A percentile compares a stretch with the other conserved stretches of the same genome.
Evolutionary conservation across 2,888 invertebrate species (phyloP).

Genomic region (Eupithecia insigniata): DNA sequence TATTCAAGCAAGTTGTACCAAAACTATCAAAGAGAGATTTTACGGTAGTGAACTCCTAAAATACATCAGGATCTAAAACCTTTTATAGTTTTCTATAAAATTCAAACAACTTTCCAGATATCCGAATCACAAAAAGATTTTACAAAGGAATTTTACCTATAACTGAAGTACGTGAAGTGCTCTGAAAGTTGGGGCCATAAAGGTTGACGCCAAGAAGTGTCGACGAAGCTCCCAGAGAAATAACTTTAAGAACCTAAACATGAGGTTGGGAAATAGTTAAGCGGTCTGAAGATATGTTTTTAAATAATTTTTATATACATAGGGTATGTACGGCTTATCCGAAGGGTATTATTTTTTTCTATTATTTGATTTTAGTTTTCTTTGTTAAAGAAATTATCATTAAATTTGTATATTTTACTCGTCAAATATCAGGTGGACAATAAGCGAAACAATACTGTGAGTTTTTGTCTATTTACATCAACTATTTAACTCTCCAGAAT

Average conservation of each 20-base stretch:
- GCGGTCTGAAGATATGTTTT: not conserved
- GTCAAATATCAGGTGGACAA: not conserved
- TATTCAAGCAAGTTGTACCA: not conserved
- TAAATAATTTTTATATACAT: not conserved
- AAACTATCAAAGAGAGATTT: not conserved
- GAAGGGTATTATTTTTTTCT: too few species aligned
- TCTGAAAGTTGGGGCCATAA: slow-evolving; percentile 67
- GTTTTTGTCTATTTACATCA: not conserved
- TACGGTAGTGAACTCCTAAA: not conserved
- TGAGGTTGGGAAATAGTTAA: slow-evolving; percentile 21
- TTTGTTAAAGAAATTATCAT: not conserved
- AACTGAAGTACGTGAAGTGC: slow-evolving; percentile 69
- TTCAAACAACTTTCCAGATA: slow-evolving; percentile 49
- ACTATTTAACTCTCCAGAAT: not conserved
- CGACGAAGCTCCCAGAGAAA: slow-evolving; percentile 67
- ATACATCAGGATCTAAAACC: not conserved
- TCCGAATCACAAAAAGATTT: slow-evolving; percentile 39
- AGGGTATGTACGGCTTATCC: too few species aligned
- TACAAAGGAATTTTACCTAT: slow-evolving; percentile 73
- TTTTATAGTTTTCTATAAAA: not conserved
- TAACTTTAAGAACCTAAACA: slow-evolving; percentile 59
- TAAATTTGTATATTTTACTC: not conserved
- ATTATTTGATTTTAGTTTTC: too few species aligned
- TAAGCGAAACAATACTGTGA: not conserved
- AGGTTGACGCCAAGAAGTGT: slow-evolving; percentile 67